These are phyloP conservation scores for Vannuccia rotundouncinata DNA, from an alignment of 2,888 invertebrate species.

Conservation along the genomic window DNA sequence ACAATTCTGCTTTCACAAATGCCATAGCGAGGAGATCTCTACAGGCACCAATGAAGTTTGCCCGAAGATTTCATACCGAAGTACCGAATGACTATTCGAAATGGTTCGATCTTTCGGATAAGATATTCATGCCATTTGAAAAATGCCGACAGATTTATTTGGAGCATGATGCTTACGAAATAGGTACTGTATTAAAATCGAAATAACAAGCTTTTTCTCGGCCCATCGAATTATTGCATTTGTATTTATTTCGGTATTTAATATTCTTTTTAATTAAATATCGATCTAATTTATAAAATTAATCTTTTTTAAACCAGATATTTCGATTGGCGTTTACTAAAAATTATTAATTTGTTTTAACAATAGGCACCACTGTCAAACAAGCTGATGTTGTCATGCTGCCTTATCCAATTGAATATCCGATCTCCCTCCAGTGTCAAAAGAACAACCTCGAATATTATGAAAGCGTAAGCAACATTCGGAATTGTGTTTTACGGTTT, in stretches of 20 bases:
- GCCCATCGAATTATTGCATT: too few species aligned
- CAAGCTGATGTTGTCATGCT: constrained; percentile 58
- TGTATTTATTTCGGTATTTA: too few species aligned
- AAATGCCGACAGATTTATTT: not conserved
- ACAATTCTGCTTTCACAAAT: constrained; percentile 54
- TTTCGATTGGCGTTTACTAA: too few species aligned
- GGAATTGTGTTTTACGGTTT: too few species aligned
- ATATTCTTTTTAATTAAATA: too few species aligned
- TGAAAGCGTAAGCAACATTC: constrained; percentile 51
- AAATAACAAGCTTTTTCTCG: too few species aligned
- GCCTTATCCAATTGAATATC: constrained; percentile 53
- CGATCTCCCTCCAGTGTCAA: constrained; percentile 46
- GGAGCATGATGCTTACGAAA: constrained; percentile 27
- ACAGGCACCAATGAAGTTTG: constrained; percentile 25
- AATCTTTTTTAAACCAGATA: too few species aligned
- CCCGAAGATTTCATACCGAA: not conserved
- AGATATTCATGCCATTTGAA: not conserved
- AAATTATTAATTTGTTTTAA: too few species aligned
- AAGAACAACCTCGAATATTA: constrained; percentile 55
- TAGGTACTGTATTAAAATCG: too few species aligned
- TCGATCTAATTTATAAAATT: too few species aligned
- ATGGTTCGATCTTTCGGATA: constrained; percentile 14
- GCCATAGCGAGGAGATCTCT: constrained; percentile 43
- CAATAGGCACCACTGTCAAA: constrained; percentile 49
- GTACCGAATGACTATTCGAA: not conserved